Base-by-base conservation (phyloP, 2,113 vertebrate genomes). In the Psittacula cyanocephala region DNA sequence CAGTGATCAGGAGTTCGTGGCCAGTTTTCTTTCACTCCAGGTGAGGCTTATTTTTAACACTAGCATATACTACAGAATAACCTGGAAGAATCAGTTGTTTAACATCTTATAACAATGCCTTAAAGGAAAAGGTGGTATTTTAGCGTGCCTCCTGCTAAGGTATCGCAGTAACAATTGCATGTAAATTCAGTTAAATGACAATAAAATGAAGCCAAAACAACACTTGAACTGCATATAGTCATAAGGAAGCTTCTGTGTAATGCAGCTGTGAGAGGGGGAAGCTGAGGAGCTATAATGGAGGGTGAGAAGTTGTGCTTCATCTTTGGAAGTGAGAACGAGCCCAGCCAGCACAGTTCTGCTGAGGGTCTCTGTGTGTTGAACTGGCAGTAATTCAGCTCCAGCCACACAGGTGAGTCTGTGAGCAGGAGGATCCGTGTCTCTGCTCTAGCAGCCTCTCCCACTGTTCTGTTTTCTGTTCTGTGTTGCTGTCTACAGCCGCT, bases 341-440 rank as follows among this genome's bases (percentile, higher is more conserved):
- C 25, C 65, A 33, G 31, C 31, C 10, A 3, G 24, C 12, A 1
- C 2, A 7, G 39, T 29, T 75, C 37, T 63, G 76, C 13, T 16
- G 57, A 19, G 2, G 3, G 4, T 35, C 43, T 67, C 59, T 65
- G 17, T 8, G 25, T 14, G 3, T 23, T 25, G 70, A 75, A 24
- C 15, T 2, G 8, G 14, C 47, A 39, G 28, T 28, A 22, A 15
- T n/a, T 55, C 29, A 6, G 63, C 47, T 33, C 29, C 35, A 14
- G 64, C 0, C 3, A 9, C 10, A 24, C 13, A 35, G 53, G 2
- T 13, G 49, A 27, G 27, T 10, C 33, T 35, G 15, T 47, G 62
- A 27, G 50, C 5, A 2, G 67, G 18, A 63, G 57, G 24, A 46
- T 63, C 37, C 0, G 0, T 10, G 37, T 18, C 55, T 72, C 29